Base-by-base conservation (phyloP, 2,797 vertebrate genomes). In the Gambusia yucatana region DNA sequence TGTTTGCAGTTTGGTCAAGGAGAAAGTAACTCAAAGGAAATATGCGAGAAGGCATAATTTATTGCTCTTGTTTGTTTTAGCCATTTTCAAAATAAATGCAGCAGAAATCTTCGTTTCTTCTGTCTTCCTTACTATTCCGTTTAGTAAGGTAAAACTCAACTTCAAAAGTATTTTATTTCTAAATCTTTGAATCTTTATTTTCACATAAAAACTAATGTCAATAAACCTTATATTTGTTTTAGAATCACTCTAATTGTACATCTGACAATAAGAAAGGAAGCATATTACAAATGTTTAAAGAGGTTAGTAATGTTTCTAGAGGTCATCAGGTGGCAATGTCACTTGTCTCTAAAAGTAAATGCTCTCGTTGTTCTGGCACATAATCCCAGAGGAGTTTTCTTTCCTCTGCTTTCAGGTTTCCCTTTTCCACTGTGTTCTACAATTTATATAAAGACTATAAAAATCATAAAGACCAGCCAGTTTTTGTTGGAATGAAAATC, bases 271-370 rank as follows among this genome's bases (percentile, higher is more conserved):
- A 11, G 2, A 59, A 43, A 70, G 28, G 13, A 28, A 0, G 8
- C 7, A 57, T 57, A 71, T 82, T 44, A 47, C 2, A 47, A 8
- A 75, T 46, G 59, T 11, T 61, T 50, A 48, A 70, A 76, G 33
- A 11, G 20, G 16, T 46, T 43, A 13, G 72, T 52, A 59, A 52
- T 39, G 47, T 82, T 83, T 82, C n/a, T 75, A 47, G 69, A 76
- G 75, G 80, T 83, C 82, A 79, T 79, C 76, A 81, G 61, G 67
- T 81, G 79, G 33, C 78, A 86, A 88, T 84, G 69, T 84, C 81
- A 81, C 77, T 30, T 75, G 85, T 71, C 72, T 84, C 78, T 75
- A 9, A 71, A 87, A 84, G 82, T 75, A 83, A 87, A 83, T 82
- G 59, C 65, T 79, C 71, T 41, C 57, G 14, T 72, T 87, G 77